Evolutionary conservation across 2,797 vertebrate species (phyloP), one percentile per base, ranked within the genome.

Genomic region (Gymnothorax reevesii): DNA sequence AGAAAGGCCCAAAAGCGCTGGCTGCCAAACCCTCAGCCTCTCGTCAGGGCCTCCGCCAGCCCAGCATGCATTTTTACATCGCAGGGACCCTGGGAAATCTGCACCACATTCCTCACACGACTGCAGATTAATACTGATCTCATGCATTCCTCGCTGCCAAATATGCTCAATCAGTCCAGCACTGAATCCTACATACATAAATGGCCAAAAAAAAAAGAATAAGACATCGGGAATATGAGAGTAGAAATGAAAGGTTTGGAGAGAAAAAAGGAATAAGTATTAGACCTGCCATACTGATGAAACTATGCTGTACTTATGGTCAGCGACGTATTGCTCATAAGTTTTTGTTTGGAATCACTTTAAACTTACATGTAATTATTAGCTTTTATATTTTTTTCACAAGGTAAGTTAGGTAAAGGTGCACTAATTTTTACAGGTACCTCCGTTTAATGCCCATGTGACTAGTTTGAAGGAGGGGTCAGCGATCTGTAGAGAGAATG

Each of bases 11-110:
- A 10, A 49, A 62, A 52, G 54, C 82, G 84, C 64, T 82, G 5
- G 49, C 15, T 80, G 77, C 77, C 77, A 80, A 13, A 22, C 54
- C 49, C 15, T 80, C 77, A 22, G 77, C n/a, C 49, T n/a, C 52
- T 80, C 73, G 33, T 77, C 13, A 27, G 89, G 84, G 88, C 86
- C 64, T 75, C 69, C 89, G 88, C 88, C 27, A 25, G 84, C 88
- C 27, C 89, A 91, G 87, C 89, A 84, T 90, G 88, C 83, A 87
- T 84, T 85, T 77, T 57, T 91, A 89, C 90, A 90, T 90, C 87
- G 87, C 84, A 92, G 89, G 88, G 90, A 91, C 92, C 93, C 92
- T 94, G 92, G 94, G 93, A 95, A 95, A 92, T 75, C 42, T 75
- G 84, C 89, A 89, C 87, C 90, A 77, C 88, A 90, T 90, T 91